Evolutionary conservation across 2,888 invertebrate genomes (phyloP), one percentile per base, ranked within the genome.

Genomic region (Deilephila elpenor): DNA sequence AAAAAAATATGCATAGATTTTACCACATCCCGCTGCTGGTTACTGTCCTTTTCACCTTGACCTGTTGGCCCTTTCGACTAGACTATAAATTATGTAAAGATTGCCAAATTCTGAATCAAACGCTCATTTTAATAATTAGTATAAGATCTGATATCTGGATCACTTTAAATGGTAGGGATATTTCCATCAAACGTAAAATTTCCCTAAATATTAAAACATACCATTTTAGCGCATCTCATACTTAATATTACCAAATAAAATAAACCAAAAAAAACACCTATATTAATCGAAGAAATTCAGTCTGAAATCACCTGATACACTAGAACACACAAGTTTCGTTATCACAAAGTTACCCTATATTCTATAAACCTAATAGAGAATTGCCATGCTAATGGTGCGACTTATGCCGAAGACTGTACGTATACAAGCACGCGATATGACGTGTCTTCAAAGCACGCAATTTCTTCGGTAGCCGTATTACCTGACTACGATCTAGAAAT

Each of bases 381-480:
- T 51, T 25, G 11, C 20, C 25, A 44, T 67, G 25, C 67, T 62
- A 8, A n/a, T 37, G n/a, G 62, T 37, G 62, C 34, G 37, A 62
- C 67, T 67, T 67, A 67, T 67, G 67, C 25, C 51, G 51, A 67
- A 67, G 67, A 67, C 67, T 67, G 67, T 67, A 67, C 67, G 78
- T 77, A 74, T 82, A 77, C 71, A 77, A 71, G 76, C 88, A 88
- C 88, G 88, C 88, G 76, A 88, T 78, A 56, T 85, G 70, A 79
- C 86, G 86, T 86, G 86, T 75, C 77, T 76, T 75, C 74, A 71
- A 56, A 78, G 78, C 82, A 83, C 82, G 85, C 84, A 77, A 84
- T 83, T 85, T 82, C 83, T 81, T 81, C 78, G 73, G 81, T 78
- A 80, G 78, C 80, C 76, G 74, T 77, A 78, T 82, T 80, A 77